Evolutionary conservation across 2,888 invertebrate species (phyloP).

Genomic region (Drosophila fungiperda): DNA sequence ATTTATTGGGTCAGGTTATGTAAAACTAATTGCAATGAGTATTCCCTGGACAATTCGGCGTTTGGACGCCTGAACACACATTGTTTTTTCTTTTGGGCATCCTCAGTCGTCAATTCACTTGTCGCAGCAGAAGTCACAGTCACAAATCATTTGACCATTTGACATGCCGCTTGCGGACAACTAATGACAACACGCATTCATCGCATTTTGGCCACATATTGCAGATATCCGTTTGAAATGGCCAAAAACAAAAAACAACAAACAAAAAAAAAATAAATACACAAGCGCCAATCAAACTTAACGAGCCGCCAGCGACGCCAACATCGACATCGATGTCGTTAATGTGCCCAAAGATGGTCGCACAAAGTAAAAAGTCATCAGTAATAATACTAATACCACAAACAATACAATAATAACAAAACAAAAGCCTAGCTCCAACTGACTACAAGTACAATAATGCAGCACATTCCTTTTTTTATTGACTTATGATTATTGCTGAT

Average conservation of each 20-base stretch:
- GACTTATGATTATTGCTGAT: neutral
- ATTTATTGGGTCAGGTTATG: slow-evolving; percentile 67
- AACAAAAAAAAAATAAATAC: slow-evolving; percentile 20
- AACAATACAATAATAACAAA: slow-evolving; percentile 10
- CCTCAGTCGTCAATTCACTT: slow-evolving; percentile 37
- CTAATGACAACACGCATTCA: slow-evolving; percentile 72
- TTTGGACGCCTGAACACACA: slow-evolving; percentile 26
- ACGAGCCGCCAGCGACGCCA: slow-evolving; percentile 41
- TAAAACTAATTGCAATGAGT: slow-evolving; percentile 62
- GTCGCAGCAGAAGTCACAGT: slow-evolving; percentile 43
- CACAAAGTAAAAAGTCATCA: slow-evolving; percentile 50
- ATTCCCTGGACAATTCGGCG: slow-evolving; percentile 34
- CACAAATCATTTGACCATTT: slow-evolving; percentile 77
- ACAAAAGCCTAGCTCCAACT: slow-evolving; percentile 13
- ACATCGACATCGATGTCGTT: slow-evolving; percentile 28
- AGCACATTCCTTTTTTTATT: neutral
- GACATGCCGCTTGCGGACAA: slow-evolving; percentile 75
- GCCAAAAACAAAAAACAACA: slow-evolving; percentile 19
- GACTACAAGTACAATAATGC: slow-evolving; percentile 4
- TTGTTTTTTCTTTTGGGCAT: slow-evolving; percentile 11
- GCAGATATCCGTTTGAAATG: slow-evolving; percentile 47
- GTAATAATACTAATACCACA: slow-evolving; percentile 15
- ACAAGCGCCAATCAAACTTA: slow-evolving; percentile 49
- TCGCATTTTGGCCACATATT: slow-evolving; percentile 68
- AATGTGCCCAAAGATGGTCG: slow-evolving; percentile 64